A percentile compares a stretch with the other conserved stretches of the same genome.
These are phyloP conservation scores for Gavialis gangeticus DNA, from an alignment of 2,113 vertebrate genomes.

Conservation along the genomic window DNA sequence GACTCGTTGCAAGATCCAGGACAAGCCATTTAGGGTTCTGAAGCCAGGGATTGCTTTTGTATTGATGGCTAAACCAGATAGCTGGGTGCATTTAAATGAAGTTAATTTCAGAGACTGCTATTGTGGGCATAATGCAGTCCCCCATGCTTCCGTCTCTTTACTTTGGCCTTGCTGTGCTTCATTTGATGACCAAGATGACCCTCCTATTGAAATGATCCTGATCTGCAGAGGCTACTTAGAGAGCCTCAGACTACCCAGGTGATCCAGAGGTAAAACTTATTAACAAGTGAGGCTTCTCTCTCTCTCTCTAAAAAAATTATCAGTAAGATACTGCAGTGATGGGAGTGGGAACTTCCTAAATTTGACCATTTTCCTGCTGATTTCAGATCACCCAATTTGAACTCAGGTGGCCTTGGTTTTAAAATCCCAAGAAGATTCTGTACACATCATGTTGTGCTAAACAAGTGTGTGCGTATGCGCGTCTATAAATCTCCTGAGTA, in stretches of 20 bases:
- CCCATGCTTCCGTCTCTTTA: background rate
- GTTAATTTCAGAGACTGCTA: background rate
- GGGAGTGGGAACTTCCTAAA: background rate
- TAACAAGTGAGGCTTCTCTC: background rate
- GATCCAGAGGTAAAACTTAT: background rate
- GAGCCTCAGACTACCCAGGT: background rate
- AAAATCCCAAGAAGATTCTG: background rate
- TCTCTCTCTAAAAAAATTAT: background rate
- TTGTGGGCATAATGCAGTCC: background rate
- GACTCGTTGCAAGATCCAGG: background rate
- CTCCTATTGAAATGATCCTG: background rate
- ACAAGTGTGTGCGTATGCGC: background rate
- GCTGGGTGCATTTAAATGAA: background rate
- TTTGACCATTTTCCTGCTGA: background rate
- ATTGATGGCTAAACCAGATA: background rate
- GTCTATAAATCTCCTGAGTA: background rate
- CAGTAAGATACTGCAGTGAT: rapidly evolving
- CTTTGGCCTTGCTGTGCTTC: background rate
- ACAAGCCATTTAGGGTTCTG: background rate
- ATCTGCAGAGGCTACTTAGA: background rate
- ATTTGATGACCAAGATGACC: too few species aligned
- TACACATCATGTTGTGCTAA: background rate
- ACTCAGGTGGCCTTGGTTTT: background rate
- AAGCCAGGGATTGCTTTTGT: background rate
- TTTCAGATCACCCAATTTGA: background rate